These are phyloP conservation scores for Dasyurus viverrinus DNA, from an alignment of 2,113 vertebrate species.

Conservation along the genomic window DNA sequence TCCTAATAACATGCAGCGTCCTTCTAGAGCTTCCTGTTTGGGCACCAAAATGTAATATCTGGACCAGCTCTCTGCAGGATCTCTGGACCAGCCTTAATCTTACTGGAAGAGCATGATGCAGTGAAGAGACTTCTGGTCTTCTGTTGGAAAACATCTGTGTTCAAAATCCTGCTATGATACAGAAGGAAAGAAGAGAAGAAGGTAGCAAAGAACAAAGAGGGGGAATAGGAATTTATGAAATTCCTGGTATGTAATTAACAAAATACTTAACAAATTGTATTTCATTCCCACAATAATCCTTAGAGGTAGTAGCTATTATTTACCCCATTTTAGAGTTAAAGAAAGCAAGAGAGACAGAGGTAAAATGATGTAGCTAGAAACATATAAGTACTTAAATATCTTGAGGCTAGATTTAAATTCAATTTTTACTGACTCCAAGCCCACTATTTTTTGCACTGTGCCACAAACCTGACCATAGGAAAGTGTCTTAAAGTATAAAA, in stretches of 20 bases:
- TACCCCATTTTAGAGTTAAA: background rate
- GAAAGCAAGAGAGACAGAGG: background rate
- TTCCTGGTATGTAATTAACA: background rate
- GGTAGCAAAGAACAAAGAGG: background rate
- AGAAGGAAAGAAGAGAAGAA: background rate
- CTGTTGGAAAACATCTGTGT: background rate
- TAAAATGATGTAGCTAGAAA: background rate
- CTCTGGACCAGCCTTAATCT: too few species aligned
- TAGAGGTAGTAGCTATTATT: background rate
- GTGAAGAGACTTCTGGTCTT: background rate
- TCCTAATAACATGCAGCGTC: too few species aligned
- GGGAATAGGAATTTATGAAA: background rate
- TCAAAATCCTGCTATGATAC: background rate
- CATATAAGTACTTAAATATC: background rate
- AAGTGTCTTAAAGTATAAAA: too few species aligned
- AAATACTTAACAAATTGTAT: background rate
- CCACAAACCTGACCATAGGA: too few species aligned
- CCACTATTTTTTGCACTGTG: too few species aligned
- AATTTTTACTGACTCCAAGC: too few species aligned
- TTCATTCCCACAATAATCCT: background rate
- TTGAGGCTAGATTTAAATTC: background rate
- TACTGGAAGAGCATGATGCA: background rate
- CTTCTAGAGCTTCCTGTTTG: too few species aligned
- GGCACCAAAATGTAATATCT: too few species aligned
- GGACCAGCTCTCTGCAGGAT: too few species aligned